A percentile compares a stretch with the other conserved stretches of the same genome.
Conservation (phyloP, 2,888 invertebrate species). For the Hypsopygia costalis region DNA sequence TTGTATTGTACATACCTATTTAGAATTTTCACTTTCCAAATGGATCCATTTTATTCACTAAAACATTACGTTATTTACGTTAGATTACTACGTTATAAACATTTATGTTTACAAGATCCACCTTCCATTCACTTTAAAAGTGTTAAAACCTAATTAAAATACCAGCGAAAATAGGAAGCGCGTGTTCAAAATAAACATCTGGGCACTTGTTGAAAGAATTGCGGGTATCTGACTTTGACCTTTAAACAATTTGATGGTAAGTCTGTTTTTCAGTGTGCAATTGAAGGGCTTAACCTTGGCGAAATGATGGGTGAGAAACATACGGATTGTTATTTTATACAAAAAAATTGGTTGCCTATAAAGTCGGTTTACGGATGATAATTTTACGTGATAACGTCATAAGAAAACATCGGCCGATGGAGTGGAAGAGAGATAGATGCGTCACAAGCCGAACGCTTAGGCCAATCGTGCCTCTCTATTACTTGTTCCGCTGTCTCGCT, state of each 20-base stretch:
- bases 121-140: neutral
- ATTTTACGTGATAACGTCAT: too few species aligned
- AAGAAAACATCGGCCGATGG: too few species aligned
- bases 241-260: constrained; percentile 6
- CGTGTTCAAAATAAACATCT: constrained; percentile 12
- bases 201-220: neutral
- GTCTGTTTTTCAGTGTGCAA: constrained; percentile 10
- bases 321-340: constrained; percentile 3
- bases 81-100: neutral
- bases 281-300: constrained; percentile 19
- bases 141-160: neutral
- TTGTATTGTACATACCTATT: too few species aligned
- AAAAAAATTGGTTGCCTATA: too few species aligned
- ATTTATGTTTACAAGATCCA: neutral
- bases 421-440: too few species aligned
- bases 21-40: too few species aligned
- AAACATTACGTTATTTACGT: too few species aligned
- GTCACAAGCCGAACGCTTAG: too few species aligned
- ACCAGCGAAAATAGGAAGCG: neutral
- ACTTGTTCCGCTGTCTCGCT: too few species aligned
- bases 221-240: neutral
- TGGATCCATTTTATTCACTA: too few species aligned
- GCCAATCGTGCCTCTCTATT: too few species aligned
- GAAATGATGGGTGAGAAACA: constrained; percentile 12
- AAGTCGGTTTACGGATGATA: too few species aligned